Percentiles rank a stretch among this genome's conserved stretches.
Conservation (phyloP, 1,140 invertebrate genomes). For the Periplaneta americana region DNA sequence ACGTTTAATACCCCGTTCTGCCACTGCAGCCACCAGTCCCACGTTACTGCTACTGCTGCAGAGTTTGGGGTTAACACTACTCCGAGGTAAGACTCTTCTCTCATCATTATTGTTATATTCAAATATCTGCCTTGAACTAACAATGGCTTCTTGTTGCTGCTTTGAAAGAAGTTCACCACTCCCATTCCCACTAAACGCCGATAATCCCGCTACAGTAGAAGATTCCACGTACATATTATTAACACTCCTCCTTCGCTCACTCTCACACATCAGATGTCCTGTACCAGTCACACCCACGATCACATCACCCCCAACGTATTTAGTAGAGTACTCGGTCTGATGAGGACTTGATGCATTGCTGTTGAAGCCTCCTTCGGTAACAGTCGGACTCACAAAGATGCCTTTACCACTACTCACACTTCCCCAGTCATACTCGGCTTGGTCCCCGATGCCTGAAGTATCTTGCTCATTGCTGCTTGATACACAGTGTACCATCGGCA, state of each 20-base stretch:
- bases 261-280: background rate
- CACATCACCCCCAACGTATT: background rate
- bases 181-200: conserved; percentile 23
- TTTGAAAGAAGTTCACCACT: background rate
- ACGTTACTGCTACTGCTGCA: background rate
- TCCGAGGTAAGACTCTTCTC: background rate
- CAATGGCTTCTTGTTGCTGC: conserved; percentile 25
- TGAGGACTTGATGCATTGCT: background rate
- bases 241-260: background rate
- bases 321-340: background rate
- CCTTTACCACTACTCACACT: background rate
- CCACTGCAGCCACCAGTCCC: conserved; percentile 22
- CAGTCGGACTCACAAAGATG: background rate
- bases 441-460: background rate
- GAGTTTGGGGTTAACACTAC: background rate
- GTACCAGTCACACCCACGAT: background rate
- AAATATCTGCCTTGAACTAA: conserved; percentile 29
- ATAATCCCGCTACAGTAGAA: conserved; percentile 15
- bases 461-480: conserved; percentile 61
- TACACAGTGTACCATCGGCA: conserved; percentile 73
- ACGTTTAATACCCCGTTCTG: conserved; percentile 30
- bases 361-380: background rate
- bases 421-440: conserved; percentile 3
- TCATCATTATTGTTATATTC: background rate
- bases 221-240: background rate